A percentile compares a stretch with the other conserved stretches of the same genome.
Conservation (phyloP, 2,888 invertebrate genomes). For the Caenorhabditis afra region DNA sequence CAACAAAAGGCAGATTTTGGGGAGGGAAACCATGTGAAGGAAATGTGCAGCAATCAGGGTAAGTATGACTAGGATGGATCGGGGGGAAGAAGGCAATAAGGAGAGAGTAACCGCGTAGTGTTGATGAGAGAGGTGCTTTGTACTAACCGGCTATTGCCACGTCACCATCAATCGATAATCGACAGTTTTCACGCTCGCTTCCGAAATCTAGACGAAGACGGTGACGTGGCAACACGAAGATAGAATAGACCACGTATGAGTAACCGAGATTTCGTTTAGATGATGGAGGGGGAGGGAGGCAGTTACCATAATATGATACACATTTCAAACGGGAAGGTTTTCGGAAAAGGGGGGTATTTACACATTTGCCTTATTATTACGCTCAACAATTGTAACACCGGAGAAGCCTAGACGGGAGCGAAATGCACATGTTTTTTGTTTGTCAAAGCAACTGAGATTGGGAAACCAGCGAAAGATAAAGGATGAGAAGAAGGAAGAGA, state of each 20-base stretch:
- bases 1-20: conserved; percentile 29
- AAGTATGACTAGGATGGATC: conserved; percentile 8
- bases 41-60: conserved; percentile 44
- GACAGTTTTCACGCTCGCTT: background rate
- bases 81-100: conserved; percentile 21
- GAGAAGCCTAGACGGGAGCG: conserved; percentile 21
- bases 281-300: conserved; percentile 30
- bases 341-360: conserved; percentile 26
- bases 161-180: conserved; percentile 19
- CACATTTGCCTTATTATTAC: conserved; percentile 50
- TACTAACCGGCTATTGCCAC: conserved; percentile 45
- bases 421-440: conserved; percentile 52
- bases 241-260: conserved; percentile 43
- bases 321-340: conserved; percentile 42
- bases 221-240: conserved; percentile 39
- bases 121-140: conserved; percentile 17
- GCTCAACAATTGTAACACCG: conserved; percentile 58
- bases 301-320: conserved; percentile 45
- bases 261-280: conserved; percentile 48
- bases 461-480: conserved; percentile 42
- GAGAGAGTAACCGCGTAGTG: conserved; percentile 40
- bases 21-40: conserved; percentile 32
- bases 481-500: conserved; percentile 24
- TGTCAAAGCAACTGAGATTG: conserved; percentile 42
- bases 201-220: too few species aligned